phyloP scores from a whole-genome alignment of 2,888 invertebrate species.

The Masnerella sp. region DNA sequence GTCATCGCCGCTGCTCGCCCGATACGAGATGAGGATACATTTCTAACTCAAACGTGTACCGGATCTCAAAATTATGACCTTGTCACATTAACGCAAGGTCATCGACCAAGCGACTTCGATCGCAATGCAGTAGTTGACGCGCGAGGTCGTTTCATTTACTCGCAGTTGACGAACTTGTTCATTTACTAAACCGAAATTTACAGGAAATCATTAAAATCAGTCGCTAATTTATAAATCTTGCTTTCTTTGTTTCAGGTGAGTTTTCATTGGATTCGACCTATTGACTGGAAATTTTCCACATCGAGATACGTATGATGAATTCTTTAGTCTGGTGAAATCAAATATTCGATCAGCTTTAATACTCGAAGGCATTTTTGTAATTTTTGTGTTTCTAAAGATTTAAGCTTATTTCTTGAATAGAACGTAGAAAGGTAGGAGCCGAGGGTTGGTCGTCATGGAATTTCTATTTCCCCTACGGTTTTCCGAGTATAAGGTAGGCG shows the following conservation, averaged over 20 bases:
- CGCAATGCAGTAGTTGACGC: constrained; percentile 30
- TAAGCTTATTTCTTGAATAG: constrained; percentile 53
- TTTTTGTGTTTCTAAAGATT: constrained; percentile 53
- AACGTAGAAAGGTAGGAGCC: constrained; percentile 57
- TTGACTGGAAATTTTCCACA: no score
- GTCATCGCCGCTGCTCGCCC: constrained; percentile 51
- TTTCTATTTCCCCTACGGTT: constrained; percentile 51
- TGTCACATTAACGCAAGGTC: constrained; percentile 43
- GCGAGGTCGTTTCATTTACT: constrained; percentile 17
- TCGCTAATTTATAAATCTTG: no score
- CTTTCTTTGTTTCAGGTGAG: constrained; percentile 61
- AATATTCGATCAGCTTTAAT: no score
- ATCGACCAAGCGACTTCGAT: constrained; percentile 29
- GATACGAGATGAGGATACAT: constrained; percentile 56
- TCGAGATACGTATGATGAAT: no score
- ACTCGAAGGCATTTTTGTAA: not conserved
- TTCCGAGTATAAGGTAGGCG: constrained; percentile 51
- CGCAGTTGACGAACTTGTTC: no score
- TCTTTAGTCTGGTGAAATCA: no score
- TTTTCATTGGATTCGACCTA: constrained; percentile 9
- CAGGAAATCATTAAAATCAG: no score
- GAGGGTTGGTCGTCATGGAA: constrained; percentile 63
- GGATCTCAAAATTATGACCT: constrained; percentile 52
- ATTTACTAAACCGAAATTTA: no score
- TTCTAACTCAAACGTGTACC: constrained; percentile 52